Conservation (phyloP, 2,113 vertebrate genomes). For the Balaeniceps rex region DNA sequence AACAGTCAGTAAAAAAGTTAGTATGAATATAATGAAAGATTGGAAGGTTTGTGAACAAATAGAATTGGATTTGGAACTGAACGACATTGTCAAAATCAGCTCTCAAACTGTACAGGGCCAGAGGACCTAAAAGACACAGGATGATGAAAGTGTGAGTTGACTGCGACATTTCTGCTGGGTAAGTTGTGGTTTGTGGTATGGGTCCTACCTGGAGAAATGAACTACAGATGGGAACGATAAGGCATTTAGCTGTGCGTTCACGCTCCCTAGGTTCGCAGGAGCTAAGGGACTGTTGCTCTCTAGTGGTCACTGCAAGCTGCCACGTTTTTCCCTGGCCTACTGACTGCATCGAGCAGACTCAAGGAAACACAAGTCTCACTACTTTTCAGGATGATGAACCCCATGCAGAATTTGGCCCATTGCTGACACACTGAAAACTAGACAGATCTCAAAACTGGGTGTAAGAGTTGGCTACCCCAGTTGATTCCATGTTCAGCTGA, state of each 20-base stretch:
- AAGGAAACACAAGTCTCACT: not conserved
- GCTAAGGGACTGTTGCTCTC: not conserved
- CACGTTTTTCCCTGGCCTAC: not conserved
- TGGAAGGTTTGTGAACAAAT: not conserved
- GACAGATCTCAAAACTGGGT: not conserved
- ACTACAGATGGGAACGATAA: not conserved
- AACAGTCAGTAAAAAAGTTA: not conserved
- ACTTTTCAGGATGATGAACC: not conserved
- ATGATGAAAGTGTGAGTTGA: not conserved
- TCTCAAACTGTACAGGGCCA: not conserved
- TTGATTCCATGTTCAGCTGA: not conserved
- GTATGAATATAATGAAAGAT: not conserved
- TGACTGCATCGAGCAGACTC: not conserved
- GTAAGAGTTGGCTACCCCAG: not conserved
- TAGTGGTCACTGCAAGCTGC: not conserved
- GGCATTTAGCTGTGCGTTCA: not conserved
- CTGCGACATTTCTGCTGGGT: not conserved
- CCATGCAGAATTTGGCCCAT: not conserved
- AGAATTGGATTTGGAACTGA: not conserved
- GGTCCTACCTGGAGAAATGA: not conserved
- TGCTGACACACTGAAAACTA: not conserved
- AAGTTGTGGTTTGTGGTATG: not conserved
- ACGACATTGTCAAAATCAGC: not conserved
- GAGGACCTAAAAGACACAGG: not conserved
- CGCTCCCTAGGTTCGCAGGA: accelerated